phyloP scores from a whole-genome alignment of 2,888 invertebrate genomes.

The Aromia moschata region DNA sequence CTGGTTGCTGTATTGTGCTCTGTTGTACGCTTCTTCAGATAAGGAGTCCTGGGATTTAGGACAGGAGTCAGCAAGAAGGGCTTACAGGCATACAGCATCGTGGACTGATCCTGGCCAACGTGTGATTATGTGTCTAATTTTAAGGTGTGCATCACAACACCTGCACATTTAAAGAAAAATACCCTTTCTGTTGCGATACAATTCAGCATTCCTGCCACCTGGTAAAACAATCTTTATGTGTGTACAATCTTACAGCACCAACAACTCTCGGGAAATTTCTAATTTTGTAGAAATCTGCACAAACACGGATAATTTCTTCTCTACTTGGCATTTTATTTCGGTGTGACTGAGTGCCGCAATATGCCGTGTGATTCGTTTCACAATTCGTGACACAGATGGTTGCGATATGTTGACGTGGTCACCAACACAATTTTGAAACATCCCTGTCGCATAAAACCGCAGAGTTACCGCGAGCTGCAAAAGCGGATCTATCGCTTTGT shows the following conservation, averaged over 20 bases:
- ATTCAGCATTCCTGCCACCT: slow-evolving; percentile 44
- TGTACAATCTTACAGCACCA: slow-evolving; percentile 45
- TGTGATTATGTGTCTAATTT: too few relatives aligned
- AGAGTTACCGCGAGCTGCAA: slow-evolving; percentile 15
- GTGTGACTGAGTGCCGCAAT: slow-evolving; percentile 25
- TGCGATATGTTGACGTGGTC: slow-evolving; percentile 24
- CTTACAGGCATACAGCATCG: too few relatives aligned
- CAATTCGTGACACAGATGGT: slow-evolving; percentile 15
- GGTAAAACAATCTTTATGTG: slow-evolving; percentile 45
- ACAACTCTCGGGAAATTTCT: slow-evolving; percentile 38
- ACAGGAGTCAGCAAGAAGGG: too few relatives aligned
- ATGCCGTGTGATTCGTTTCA: slow-evolving; percentile 16
- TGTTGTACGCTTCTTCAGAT: too few relatives aligned
- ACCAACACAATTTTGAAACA: slow-evolving; percentile 15
- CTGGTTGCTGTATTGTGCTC: too few relatives aligned
- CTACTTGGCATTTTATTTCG: slow-evolving; percentile 32
- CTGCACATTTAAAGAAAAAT: too few relatives aligned
- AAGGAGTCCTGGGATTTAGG: too few relatives aligned
- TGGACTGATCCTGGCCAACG: too few relatives aligned
- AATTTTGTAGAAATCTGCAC: slow-evolving; percentile 36
- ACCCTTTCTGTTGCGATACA: slow-evolving; percentile 42
- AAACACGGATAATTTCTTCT: slow-evolving; percentile 23
- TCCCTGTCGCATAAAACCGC: slow-evolving; percentile 30
- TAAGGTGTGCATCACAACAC: too few relatives aligned
- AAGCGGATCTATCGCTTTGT: background rate